These are phyloP conservation scores for Tapirus indicus DNA, from an alignment of 2,797 vertebrate species.

Conservation along the genomic window DNA sequence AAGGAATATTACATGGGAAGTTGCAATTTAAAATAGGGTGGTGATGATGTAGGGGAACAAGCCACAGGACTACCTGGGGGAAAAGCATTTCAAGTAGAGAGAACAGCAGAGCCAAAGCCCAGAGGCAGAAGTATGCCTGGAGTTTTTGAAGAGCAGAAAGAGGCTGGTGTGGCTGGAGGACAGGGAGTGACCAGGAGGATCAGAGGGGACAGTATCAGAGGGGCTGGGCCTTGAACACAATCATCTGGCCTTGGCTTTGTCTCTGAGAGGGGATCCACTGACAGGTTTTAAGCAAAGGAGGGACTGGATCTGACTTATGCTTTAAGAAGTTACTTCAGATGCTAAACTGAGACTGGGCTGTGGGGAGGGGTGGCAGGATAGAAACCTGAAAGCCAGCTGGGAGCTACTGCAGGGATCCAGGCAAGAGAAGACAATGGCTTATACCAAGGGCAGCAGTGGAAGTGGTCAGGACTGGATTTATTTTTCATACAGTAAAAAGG, in stretches of 20 bases:
- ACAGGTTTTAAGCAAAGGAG: not conserved
- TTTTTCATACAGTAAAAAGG: not conserved
- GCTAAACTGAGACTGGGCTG: not conserved
- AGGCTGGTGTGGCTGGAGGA: not conserved
- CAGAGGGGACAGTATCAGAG: accelerated
- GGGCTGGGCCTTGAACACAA: not conserved
- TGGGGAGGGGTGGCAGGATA: not conserved
- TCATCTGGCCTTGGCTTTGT: not conserved
- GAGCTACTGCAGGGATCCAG: not conserved
- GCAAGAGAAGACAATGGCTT: not conserved
- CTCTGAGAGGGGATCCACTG: not conserved
- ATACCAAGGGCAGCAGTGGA: not conserved
- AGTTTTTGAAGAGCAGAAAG: not conserved
- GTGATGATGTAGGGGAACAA: not conserved
- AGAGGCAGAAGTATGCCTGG: not conserved
- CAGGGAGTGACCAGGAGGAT: too few relatives aligned
- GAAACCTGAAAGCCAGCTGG: not conserved
- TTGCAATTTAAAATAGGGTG: not conserved
- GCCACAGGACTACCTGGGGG: not conserved
- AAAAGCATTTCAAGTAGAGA: not conserved
- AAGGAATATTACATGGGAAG: not conserved
- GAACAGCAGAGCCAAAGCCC: not conserved
- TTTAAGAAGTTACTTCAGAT: not conserved
- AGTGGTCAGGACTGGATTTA: not conserved
- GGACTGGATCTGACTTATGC: not conserved